Evolutionary conservation across 1,140 invertebrate genomes (phyloP).

Genomic region (Acyrthosiphon pisum): DNA sequence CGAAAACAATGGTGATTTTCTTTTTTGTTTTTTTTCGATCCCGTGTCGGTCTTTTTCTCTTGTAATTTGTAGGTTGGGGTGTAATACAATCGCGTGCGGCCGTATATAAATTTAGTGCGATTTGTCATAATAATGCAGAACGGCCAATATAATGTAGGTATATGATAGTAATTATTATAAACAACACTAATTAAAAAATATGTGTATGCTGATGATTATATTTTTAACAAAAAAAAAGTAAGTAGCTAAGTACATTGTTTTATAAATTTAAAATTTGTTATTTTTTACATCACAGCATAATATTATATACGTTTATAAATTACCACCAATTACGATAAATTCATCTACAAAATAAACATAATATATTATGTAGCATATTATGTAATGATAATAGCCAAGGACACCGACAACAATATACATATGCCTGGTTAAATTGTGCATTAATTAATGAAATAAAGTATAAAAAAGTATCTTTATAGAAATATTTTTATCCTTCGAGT

Average conservation of each 20-base stretch:
- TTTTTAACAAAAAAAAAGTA: background rate
- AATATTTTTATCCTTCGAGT: background rate
- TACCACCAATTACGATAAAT: no score
- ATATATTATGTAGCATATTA: background rate
- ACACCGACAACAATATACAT: background rate
- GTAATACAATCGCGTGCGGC: background rate
- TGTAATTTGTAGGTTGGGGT: slow-evolving; percentile 25
- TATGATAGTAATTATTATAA: background rate
- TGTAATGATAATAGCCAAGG: background rate
- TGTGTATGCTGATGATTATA: background rate
- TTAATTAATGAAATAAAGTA: background rate
- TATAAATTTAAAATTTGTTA: background rate
- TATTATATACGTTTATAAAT: background rate
- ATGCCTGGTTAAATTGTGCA: background rate
- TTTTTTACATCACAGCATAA: background rate
- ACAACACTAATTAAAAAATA: background rate
- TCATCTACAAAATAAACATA: no score
- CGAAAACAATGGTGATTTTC: slow-evolving; percentile 43
- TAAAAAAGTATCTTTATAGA: background rate
- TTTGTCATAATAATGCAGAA: slow-evolving; percentile 29
- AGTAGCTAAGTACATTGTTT: no score
- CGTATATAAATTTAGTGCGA: background rate
- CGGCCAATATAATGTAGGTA: background rate
- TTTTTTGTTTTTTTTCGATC: background rate
- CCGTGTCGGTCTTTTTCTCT: background rate